These are phyloP conservation scores for Tapirus indicus DNA, from an alignment of 2,797 vertebrate species.

Conservation along the genomic window DNA sequence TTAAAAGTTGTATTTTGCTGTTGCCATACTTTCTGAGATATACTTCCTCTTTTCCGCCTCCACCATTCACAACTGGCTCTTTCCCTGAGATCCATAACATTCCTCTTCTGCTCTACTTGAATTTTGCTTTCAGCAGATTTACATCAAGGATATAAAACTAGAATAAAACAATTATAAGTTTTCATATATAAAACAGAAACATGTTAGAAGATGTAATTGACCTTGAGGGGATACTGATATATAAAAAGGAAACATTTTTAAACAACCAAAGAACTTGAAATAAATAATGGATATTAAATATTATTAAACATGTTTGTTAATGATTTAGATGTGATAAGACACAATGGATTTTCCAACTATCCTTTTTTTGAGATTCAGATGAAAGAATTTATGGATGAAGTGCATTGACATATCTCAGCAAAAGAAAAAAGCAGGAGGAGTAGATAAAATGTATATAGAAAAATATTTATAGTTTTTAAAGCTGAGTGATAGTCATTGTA, in stretches of 20 bases:
- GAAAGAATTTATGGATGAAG: neutral
- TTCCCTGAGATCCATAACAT: neutral
- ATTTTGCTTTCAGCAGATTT: constrained; percentile 23
- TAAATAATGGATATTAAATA: neutral
- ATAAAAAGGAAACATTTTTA: neutral
- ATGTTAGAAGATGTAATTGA: neutral
- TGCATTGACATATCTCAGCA: neutral
- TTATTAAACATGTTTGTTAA: constrained; percentile 31
- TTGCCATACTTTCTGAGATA: neutral
- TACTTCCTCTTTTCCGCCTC: neutral
- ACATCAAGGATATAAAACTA: neutral
- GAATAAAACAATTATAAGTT: neutral
- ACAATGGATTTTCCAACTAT: neutral
- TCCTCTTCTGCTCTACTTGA: neutral
- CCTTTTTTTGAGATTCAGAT: neutral
- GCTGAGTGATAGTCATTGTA: neutral
- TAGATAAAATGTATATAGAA: neutral
- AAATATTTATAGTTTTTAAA: neutral
- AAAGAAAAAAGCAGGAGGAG: neutral
- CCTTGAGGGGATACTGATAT: neutral
- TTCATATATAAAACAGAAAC: neutral
- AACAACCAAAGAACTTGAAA: neutral
- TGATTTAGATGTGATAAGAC: neutral
- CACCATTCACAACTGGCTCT: neutral
- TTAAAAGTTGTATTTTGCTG: neutral